Conservation (phyloP, 2,888 invertebrate genomes). For the Hirtodrosophila cameraria region DNA sequence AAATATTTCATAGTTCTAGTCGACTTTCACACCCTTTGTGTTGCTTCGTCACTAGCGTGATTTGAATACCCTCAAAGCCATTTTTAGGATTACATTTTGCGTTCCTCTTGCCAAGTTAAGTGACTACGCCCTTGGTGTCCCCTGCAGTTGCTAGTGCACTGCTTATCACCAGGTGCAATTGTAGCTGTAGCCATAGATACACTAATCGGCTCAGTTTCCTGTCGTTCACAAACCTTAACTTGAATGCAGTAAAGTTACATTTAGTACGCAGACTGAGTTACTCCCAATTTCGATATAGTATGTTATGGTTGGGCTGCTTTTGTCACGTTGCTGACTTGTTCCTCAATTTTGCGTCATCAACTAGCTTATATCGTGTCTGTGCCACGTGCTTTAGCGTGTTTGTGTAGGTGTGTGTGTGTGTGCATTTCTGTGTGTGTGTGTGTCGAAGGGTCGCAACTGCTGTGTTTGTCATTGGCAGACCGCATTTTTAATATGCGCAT, state of each 20-base stretch:
- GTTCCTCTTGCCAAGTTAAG: too few species aligned
- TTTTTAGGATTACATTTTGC: too few species aligned
- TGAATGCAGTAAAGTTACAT: slow-evolving; percentile 55
- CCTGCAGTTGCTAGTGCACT: slow-evolving; percentile 1
- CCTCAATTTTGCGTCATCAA: slow-evolving; percentile 56
- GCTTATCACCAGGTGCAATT: slow-evolving; percentile 36
- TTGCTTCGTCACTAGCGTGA: too few species aligned
- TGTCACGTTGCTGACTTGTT: slow-evolving; percentile 70
- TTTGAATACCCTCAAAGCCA: too few species aligned
- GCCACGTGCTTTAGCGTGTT: slow-evolving; percentile 12
- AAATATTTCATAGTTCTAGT: too few species aligned
- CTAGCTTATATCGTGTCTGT: not conserved
- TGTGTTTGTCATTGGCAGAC: slow-evolving; percentile 75
- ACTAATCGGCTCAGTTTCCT: slow-evolving; percentile 31
- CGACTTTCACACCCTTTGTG: too few species aligned
- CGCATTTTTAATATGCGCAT: slow-evolving; percentile 78
- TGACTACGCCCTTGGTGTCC: too few species aligned
- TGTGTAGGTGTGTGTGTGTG: slow-evolving; percentile 6
- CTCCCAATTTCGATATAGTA: slow-evolving; percentile 29
- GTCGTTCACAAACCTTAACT: slow-evolving; percentile 16
- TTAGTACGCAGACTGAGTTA: slow-evolving; percentile 6
- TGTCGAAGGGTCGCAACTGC: slow-evolving; percentile 32
- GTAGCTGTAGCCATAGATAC: slow-evolving; percentile 5
- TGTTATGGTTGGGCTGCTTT: slow-evolving; percentile 34
- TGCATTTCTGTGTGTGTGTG: too few species aligned